Conservation (phyloP, 2,888 invertebrate genomes). For the Noctua fimbriata region DNA sequence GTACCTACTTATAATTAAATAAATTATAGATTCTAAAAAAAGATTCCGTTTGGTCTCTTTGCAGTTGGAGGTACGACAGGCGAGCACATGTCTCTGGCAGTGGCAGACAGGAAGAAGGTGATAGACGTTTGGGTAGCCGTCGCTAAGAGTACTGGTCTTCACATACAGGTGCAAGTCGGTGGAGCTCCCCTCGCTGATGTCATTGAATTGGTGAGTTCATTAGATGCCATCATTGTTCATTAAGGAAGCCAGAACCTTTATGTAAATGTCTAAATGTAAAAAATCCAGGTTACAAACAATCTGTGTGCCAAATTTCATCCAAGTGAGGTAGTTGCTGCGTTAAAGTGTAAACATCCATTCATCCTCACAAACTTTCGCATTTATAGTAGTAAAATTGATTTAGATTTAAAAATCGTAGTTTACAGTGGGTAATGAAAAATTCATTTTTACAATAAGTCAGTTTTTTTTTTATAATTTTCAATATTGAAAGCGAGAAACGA, state of each 20-base stretch:
- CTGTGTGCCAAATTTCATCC: background rate
- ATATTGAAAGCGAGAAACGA: too few relatives aligned
- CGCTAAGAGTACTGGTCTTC: constrained; percentile 90
- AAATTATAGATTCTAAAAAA: background rate
- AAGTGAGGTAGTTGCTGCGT: too few relatives aligned
- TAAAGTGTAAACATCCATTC: too few relatives aligned
- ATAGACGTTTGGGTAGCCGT: constrained; percentile 93
- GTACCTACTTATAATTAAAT: background rate
- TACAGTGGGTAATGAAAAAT: background rate
- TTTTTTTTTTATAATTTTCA: too few relatives aligned
- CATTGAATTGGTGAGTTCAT: constrained; percentile 90
- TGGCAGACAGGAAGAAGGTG: constrained; percentile 92
- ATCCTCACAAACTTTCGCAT: background rate
- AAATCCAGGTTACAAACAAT: background rate
- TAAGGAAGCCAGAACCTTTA: too few relatives aligned
- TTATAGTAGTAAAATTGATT: too few relatives aligned
- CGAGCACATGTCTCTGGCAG: constrained; percentile 93
- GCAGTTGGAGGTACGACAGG: constrained; percentile 96
- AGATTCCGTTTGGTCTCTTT: constrained; percentile 27
- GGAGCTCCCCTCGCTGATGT: constrained; percentile 94
- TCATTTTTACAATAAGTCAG: too few relatives aligned
- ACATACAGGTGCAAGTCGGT: constrained; percentile 94
- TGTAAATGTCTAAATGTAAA: background rate
- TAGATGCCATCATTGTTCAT: background rate
- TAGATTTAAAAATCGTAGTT: background rate